Conservation (phyloP, 2,888 invertebrate genomes). For the Globia sparganii region DNA sequence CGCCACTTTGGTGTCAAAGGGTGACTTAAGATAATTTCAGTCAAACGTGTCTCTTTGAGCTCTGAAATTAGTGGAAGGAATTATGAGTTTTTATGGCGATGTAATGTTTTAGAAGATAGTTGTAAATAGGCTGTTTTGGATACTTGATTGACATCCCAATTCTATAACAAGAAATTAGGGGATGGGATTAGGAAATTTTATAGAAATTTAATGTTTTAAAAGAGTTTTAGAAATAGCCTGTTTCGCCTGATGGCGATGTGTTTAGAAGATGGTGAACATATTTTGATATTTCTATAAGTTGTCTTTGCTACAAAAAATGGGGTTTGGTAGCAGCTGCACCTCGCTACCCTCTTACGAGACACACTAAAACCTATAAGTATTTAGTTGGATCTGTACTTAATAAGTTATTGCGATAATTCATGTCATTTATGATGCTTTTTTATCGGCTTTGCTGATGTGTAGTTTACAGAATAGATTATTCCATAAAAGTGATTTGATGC, state of each 20-base stretch:
- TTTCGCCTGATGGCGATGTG: background rate
- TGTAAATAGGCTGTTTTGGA: too few relatives aligned
- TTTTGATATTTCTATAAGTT: background rate
- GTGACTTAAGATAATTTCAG: slow-evolving; percentile 56
- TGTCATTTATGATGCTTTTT: background rate
- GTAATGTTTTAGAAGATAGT: background rate
- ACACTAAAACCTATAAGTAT: background rate
- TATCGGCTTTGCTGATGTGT: background rate
- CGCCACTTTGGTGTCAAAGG: slow-evolving; percentile 60
- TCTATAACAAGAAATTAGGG: too few relatives aligned
- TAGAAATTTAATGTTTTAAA: too few relatives aligned
- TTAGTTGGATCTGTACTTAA: background rate
- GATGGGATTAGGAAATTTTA: too few relatives aligned
- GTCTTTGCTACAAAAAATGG: background rate
- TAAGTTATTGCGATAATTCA: background rate
- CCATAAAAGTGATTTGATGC: too few relatives aligned
- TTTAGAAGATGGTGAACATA: background rate
- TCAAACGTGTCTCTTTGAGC: slow-evolving; percentile 52
- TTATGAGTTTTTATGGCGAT: slow-evolving; percentile 22
- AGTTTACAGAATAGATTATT: too few relatives aligned
- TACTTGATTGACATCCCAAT: too few relatives aligned
- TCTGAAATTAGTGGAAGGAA: slow-evolving; percentile 50
- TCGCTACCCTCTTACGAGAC: background rate
- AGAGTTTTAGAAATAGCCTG: too few relatives aligned
- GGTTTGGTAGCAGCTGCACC: background rate